These are phyloP conservation scores for Sphinx pinastri DNA, from an alignment of 2,888 invertebrate species.

Conservation along the genomic window DNA sequence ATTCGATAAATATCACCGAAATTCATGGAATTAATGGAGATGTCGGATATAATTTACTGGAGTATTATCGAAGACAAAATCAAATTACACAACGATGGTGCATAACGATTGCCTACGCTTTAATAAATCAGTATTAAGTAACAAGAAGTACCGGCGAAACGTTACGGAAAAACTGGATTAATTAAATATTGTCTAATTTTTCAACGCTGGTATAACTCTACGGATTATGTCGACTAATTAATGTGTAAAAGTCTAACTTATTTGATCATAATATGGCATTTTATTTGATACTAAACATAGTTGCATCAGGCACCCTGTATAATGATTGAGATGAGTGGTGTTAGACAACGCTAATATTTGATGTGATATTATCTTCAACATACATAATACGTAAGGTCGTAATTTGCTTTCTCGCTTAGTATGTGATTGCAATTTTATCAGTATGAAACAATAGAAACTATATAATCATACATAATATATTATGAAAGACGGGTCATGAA, in stretches of 20 bases:
- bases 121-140: constrained; percentile 25
- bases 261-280: too few species aligned
- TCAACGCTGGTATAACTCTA: not conserved
- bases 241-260: too few species aligned
- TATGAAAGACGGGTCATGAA: too few species aligned
- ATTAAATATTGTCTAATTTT: not conserved
- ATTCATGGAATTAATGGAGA: constrained; percentile 54
- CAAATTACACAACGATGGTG: constrained; percentile 45
- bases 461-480: too few species aligned
- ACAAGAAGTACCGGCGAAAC: not conserved
- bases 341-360: not conserved
- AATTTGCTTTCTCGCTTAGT: not conserved
- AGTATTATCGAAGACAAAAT: constrained; percentile 45
- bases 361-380: not conserved
- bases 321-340: not conserved
- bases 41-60: constrained; percentile 47
- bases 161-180: constrained; percentile 19
- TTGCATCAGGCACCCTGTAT: not conserved
- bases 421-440: not conserved
- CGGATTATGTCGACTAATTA: not conserved
- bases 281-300: not conserved
- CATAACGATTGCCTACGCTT: constrained; percentile 30
- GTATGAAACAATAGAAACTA: not conserved
- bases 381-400: not conserved
- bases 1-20: constrained; percentile 44